Evolutionary conservation across 1,140 invertebrate species (phyloP).

Genomic region (Drosophila pallidifrons): DNA sequence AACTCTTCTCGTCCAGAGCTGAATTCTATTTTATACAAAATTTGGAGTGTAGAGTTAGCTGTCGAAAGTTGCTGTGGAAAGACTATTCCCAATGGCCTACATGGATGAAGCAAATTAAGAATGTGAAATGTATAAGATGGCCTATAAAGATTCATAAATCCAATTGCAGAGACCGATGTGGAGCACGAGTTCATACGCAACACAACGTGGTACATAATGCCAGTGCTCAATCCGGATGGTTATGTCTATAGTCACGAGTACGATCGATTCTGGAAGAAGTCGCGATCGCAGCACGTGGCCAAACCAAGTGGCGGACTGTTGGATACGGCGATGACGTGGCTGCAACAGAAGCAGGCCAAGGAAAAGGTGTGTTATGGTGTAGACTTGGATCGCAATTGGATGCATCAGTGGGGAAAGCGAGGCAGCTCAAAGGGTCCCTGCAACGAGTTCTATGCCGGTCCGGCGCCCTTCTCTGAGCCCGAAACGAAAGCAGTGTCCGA

Average conservation of each 20-base stretch:
- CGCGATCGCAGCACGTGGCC: slow-evolving; percentile 86
- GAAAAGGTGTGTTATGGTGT: slow-evolving; percentile 86
- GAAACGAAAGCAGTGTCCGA: slow-evolving; percentile 91
- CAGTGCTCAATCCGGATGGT: slow-evolving; percentile 92
- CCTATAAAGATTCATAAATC: too few species aligned
- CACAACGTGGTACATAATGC: slow-evolving; percentile 90
- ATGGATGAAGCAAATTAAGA: neutral
- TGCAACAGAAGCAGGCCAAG: slow-evolving; percentile 63
- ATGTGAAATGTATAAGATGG: too few species aligned
- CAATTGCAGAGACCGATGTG: slow-evolving; percentile 53
- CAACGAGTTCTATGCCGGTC: slow-evolving; percentile 92
- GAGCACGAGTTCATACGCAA: slow-evolving; percentile 73
- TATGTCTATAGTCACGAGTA: slow-evolving; percentile 91
- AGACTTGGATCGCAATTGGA: slow-evolving; percentile 91
- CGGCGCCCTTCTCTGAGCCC: slow-evolving; percentile 92
- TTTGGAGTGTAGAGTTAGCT: slow-evolving; percentile 9
- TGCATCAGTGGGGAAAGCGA: slow-evolving; percentile 89
- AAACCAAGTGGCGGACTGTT: slow-evolving; percentile 62
- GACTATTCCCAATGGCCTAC: slow-evolving; percentile 8
- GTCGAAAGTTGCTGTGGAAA: slow-evolving; percentile 3
- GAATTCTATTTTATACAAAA: slow-evolving; percentile 16
- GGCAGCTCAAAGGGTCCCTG: slow-evolving; percentile 92
- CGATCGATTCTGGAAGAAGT: slow-evolving; percentile 93
- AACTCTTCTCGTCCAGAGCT: neutral
- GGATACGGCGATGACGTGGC: slow-evolving; percentile 81